Conservation (phyloP, 2,113 vertebrate species). For the Anguilla japonica region DNA sequence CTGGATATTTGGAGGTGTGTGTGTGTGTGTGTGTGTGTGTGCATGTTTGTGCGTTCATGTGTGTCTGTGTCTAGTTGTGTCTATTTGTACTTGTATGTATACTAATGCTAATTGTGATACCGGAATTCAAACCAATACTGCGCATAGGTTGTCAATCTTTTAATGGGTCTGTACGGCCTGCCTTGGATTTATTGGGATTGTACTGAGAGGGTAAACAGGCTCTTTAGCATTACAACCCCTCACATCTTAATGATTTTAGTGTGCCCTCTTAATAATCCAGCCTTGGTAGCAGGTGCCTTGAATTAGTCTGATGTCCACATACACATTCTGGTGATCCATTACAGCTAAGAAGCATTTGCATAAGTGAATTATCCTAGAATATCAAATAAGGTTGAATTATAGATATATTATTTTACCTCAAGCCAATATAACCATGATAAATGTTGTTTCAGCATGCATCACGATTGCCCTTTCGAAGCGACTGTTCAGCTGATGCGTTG, state of each 20-base stretch:
- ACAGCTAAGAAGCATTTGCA: constrained; percentile 35
- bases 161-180: not conserved
- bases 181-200: not conserved
- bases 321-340: constrained; percentile 29
- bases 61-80: no score
- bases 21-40: no score
- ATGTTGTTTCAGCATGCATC: constrained; percentile 28
- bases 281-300: constrained; percentile 20
- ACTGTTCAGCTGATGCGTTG: constrained; percentile 3
- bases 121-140: no score
- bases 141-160: not conserved
- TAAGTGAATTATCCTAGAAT: constrained; percentile 39
- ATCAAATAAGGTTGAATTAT: constrained; percentile 35
- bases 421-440: constrained; percentile 40
- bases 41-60: no score
- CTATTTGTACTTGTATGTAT: not conserved
- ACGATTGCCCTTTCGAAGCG: constrained; percentile 23
- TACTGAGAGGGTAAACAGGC: constrained; percentile 22
- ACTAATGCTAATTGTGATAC: no score
- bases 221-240: constrained; percentile 7
- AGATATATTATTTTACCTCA: constrained; percentile 36
- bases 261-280: not conserved
- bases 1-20: no score
- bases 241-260: not conserved
- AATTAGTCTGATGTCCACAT: constrained; percentile 26